phyloP scores from a whole-genome alignment of 1,140 invertebrate genomes.

The Halyomorpha halys region DNA sequence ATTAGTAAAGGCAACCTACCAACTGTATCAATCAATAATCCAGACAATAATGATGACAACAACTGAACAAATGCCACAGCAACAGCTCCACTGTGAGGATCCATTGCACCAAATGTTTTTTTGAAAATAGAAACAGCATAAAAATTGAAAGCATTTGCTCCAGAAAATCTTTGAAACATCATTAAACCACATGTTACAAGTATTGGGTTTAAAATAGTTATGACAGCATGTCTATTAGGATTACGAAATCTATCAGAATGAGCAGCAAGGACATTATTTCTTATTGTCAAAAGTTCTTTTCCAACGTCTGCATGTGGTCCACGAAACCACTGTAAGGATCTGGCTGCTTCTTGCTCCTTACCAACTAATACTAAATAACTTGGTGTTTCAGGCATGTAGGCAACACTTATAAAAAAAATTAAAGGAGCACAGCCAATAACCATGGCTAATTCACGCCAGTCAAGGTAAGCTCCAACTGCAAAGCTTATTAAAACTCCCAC shows the following conservation, averaged over 20 bases:
- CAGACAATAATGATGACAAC: conserved; percentile 63
- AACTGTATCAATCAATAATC: conserved; percentile 64
- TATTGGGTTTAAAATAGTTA: conserved; percentile 52
- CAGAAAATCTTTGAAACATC: conserved; percentile 75
- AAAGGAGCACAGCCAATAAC: conserved; percentile 62
- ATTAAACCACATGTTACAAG: conserved; percentile 71
- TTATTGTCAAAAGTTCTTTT: conserved; percentile 53
- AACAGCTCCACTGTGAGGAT: conserved; percentile 70
- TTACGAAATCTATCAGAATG: conserved; percentile 28
- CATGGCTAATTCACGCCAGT: conserved; percentile 69
- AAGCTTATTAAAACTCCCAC: conserved; percentile 73
- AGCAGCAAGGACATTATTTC: conserved; percentile 49
- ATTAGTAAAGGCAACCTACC: conserved; percentile 65
- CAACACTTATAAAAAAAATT: conserved; percentile 49
- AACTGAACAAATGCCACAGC: conserved; percentile 67
- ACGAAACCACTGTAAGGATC: conserved; percentile 61
- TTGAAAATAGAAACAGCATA: conserved; percentile 71
- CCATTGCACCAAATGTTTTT: conserved; percentile 63
- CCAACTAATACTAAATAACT: conserved; percentile 63
- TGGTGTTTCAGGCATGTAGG: conserved; percentile 73
- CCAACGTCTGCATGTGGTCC: conserved; percentile 60
- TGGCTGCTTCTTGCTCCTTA: conserved; percentile 64
- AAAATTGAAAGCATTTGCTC: conserved; percentile 70
- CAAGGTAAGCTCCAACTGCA: conserved; percentile 63
- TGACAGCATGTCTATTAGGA: conserved; percentile 38